These are phyloP conservation scores for Bubo scandiacus DNA, from an alignment of 2,113 vertebrate species.

Conservation along the genomic window DNA sequence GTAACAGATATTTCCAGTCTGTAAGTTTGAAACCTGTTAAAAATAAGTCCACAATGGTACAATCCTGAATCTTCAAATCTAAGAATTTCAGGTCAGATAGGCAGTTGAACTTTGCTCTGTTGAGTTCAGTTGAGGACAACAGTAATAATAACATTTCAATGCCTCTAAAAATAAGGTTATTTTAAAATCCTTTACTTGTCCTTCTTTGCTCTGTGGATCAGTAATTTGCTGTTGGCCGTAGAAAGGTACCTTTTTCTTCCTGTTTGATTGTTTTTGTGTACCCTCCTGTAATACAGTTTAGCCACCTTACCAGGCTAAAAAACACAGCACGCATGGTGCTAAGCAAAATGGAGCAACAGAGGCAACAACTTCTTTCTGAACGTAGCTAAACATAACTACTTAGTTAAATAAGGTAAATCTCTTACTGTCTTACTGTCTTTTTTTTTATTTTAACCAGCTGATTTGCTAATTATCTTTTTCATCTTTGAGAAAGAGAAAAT, in stretches of 20 bases:
- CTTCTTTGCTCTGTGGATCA: not conserved
- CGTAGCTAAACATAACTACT: not conserved
- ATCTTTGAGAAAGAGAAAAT: not conserved
- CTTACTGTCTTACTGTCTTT: not conserved
- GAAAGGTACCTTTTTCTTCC: not conserved
- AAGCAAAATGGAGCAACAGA: not conserved
- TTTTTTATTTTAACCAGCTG: not conserved
- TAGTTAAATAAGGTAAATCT: not conserved
- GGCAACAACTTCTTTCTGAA: not conserved
- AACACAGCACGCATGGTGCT: not conserved
- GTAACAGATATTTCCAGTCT: not conserved
- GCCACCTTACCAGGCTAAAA: not conserved
- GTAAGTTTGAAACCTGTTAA: not conserved
- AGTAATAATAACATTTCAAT: not conserved
- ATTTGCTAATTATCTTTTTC: not conserved
- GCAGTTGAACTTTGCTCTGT: not conserved
- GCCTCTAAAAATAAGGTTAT: not conserved
- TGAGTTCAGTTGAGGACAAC: not conserved
- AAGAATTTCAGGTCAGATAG: not conserved
- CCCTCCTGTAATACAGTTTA: not conserved
- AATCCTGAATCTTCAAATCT: not conserved
- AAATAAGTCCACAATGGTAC: not conserved
- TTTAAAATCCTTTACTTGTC: not conserved
- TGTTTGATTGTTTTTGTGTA: not conserved
- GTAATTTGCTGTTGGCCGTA: not conserved